These are phyloP conservation scores for Tenrec ecaudatus DNA, from an alignment of 2,113 vertebrate species.

Conservation along the genomic window DNA sequence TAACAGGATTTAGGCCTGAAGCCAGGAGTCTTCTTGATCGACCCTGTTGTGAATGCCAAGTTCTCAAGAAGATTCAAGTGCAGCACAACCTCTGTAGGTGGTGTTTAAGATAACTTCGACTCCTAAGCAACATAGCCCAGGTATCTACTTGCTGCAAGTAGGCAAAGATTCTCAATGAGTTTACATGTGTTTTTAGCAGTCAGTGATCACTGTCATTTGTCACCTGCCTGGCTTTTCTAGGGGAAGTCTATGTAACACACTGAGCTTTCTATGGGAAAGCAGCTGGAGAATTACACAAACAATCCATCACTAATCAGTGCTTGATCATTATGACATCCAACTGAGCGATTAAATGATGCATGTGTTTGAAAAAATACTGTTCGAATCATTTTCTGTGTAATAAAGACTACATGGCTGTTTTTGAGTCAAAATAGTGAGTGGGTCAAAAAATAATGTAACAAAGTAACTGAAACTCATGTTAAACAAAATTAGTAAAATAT, in stretches of 20 bases:
- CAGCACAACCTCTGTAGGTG: neutral
- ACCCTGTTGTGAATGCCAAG: conserved; percentile 60
- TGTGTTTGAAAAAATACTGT: neutral
- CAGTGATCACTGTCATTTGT: neutral
- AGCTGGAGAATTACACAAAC: conserved; percentile 3
- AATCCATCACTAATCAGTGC: neutral
- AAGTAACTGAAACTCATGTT: too few species aligned
- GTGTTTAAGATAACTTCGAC: conserved; percentile 27
- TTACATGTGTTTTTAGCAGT: neutral
- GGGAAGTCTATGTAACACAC: neutral
- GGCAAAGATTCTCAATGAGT: neutral
- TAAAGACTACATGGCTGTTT: neutral
- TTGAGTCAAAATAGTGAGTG: neutral
- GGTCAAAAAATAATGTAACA: too few species aligned
- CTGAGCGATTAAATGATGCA: neutral
- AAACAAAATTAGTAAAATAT: too few species aligned
- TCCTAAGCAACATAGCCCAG: neutral
- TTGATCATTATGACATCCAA: neutral
- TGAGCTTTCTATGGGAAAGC: neutral
- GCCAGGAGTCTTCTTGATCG: conserved; percentile 53
- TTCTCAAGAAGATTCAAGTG: conserved; percentile 72
- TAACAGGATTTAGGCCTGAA: conserved; percentile 55
- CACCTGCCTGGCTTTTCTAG: neutral
- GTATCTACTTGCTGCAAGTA: neutral
- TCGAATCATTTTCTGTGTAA: neutral